Base-by-base conservation (phyloP, 2,888 invertebrate species). In the Busseola fusca region DNA sequence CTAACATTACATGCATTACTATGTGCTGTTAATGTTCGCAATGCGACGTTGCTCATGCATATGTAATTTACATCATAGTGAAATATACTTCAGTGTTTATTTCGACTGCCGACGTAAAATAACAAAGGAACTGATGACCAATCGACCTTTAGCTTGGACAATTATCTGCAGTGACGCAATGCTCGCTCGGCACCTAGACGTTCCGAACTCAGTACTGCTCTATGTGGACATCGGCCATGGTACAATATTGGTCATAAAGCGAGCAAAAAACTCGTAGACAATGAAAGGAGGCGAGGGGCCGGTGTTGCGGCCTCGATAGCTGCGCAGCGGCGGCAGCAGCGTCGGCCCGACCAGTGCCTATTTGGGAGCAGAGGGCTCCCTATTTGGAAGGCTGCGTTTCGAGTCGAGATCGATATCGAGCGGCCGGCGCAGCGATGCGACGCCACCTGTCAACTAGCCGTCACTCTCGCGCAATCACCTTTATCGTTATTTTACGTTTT, bases 371-470 rank as follows among this genome's bases (percentile, higher is more conserved):
- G 87, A 88, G 83, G 87, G 80, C 76, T 84, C 95, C 95, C 92
- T 95, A 95, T 95, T 95, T 92, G 95, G 95, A 94, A 95, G 91
- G 92, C 95, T 95, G 95, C 89, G 89, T 87, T 91, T 91, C 94
- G 91, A 93, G 93, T 91, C 89, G 89, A 89, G 93, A 94, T 94
- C 92, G 88, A 91, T 93, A 94, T 94, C 94, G 88, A 87, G 80
- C 81, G 80, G 82, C 68, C 67, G 69, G 73, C 77, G 72, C 82
- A 77, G 87, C 88, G 88, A 86, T 85, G 86, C 88, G 90, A 86
- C 88, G 89, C 89, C 83, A 81, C 87, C 81, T 88, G 90, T 91
- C 94, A 91, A 77, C 89, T 75, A 84, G 82, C 90, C 90, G 88
- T 94, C 94, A 93, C 87, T 90, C 87, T 81, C 84, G 85, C 83